Evolutionary conservation across 2,797 vertebrate species (phyloP), one percentile per base, ranked within the genome.

Genomic region (Gymnothorax javanicus): DNA sequence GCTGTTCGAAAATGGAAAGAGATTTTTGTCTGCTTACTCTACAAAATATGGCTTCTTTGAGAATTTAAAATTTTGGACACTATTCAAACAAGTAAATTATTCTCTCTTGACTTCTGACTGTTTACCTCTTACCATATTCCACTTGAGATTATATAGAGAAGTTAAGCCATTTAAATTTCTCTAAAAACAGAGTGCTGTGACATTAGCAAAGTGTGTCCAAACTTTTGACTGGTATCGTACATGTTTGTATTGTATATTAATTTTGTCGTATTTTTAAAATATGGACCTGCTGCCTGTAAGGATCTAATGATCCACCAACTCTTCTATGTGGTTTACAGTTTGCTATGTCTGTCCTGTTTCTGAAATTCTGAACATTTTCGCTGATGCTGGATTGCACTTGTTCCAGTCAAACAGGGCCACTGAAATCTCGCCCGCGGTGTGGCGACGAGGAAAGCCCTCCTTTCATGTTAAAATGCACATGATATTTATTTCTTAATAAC

Each of bases 401-500:
- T 23, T 54, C 33, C 86, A 69, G 67, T 57, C 43, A 52, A 54
- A 60, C 69, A n/a, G 20, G 9, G 67, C 43, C 0, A 79, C 15
- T 54, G 75, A 79, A 79, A 20, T 54, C 75, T 23, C 17, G 11
- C 56, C 67, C 87, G 43, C 82, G 33, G 33, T 83, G 82, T 84
- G 79, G 83, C 59, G 87, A 90, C 86, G 87, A 87, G 75, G 20
- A 82, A 60, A 12, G 69, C 73, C 84, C 84, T 73, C 79, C 82
- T 85, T 75, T 84, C 52, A 86, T 87, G 83, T 90, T 87, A 87
- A 89, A 43, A 87, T 27, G 73, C 77, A 62, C 83, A 82, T 91
- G 88, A 90, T 88, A 88, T 88, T 79, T 88, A 86, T 62, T 88
- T 89, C 87, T 88, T 86, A 92, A 91, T 87, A 88, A 89, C 87